Evolutionary conservation across 2,888 invertebrate genomes (phyloP).

Genomic region (Masnerella sp.): DNA sequence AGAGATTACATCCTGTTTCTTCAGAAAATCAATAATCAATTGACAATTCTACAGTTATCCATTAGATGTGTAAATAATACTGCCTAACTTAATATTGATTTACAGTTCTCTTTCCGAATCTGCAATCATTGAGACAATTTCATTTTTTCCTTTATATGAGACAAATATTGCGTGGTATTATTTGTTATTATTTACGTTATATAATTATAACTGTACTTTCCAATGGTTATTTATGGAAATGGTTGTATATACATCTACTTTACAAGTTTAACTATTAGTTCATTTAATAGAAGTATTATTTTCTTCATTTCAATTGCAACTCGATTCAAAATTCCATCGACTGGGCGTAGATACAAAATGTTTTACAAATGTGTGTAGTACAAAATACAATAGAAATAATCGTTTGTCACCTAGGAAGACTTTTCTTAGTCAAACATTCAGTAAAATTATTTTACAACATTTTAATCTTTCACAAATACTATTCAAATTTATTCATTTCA

Average conservation of each 20-base stretch:
- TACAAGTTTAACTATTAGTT: conserved; percentile 43
- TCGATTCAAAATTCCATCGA: conserved; percentile 34
- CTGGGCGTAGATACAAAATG: conserved; percentile 26
- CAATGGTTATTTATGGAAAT: conserved; percentile 29
- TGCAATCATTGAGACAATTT: conserved; percentile 22
- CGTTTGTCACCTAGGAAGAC: conserved; percentile 20
- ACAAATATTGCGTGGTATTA: conserved; percentile 24
- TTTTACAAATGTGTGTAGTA: conserved; percentile 28
- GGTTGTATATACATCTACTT: conserved; percentile 48
- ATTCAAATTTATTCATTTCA: too few relatives aligned
- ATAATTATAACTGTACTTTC: conserved; percentile 44
- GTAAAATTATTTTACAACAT: too few relatives aligned
- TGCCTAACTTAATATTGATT: conserved; percentile 33
- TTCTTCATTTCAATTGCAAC: conserved; percentile 8
- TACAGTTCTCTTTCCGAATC: background rate
- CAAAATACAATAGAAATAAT: conserved; percentile 23
- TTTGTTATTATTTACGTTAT: conserved; percentile 19
- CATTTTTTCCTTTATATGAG: conserved; percentile 2
- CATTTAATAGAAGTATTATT: conserved; percentile 36
- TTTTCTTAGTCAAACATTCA: conserved; percentile 8
- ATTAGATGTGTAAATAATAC: conserved; percentile 31
- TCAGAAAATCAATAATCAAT: conserved; percentile 26
- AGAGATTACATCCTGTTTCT: conserved; percentile 23
- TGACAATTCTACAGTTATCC: conserved; percentile 18
- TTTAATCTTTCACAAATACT: too few relatives aligned